A percentile compares a stretch with the other conserved stretches of the same genome.
Conservation (phyloP, 2,797 vertebrate genomes). For the Darevskia mixta region DNA sequence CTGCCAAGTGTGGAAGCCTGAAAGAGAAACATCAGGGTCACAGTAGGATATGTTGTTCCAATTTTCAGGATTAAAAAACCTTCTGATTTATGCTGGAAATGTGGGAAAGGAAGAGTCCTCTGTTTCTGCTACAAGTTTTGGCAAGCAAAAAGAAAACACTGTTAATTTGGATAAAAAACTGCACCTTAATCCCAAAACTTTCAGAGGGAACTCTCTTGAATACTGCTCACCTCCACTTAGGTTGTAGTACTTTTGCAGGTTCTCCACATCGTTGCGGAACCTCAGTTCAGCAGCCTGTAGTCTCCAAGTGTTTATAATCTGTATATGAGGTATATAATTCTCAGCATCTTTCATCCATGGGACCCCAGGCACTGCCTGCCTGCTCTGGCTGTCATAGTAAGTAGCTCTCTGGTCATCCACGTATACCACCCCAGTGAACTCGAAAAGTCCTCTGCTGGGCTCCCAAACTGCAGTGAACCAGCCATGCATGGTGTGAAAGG, state of each 20-base stretch:
- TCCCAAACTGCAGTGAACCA: neutral
- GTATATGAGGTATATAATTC: constrained; percentile 30
- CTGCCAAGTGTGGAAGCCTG: constrained; percentile 25
- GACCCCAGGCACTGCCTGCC: neutral
- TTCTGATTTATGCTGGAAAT: too few species aligned
- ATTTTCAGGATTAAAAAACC: too few species aligned
- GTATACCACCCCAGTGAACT: neutral
- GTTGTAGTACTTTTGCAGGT: constrained; percentile 42
- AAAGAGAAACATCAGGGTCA: neutral
- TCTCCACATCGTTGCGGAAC: constrained; percentile 39
- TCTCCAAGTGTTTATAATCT: fast-evolving
- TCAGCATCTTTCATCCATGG: constrained; percentile 22
- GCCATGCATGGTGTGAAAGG: neutral
- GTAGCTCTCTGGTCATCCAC: constrained; percentile 6
- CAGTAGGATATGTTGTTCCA: too few species aligned
- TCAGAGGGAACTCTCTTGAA: too few species aligned
- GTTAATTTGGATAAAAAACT: too few species aligned
- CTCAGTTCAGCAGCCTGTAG: fast-evolving
- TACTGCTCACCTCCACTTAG: constrained; percentile 67
- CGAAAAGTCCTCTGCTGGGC: neutral
- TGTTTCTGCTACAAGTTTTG: too few species aligned
- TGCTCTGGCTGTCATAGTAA: neutral
- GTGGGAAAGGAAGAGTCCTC: too few species aligned
- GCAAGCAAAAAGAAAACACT: too few species aligned
- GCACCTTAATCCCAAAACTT: too few species aligned